A percentile compares a stretch with the other conserved stretches of the same genome.
Evolutionary conservation across 2,888 invertebrate species (phyloP).

Genomic region (Phengaris arion): DNA sequence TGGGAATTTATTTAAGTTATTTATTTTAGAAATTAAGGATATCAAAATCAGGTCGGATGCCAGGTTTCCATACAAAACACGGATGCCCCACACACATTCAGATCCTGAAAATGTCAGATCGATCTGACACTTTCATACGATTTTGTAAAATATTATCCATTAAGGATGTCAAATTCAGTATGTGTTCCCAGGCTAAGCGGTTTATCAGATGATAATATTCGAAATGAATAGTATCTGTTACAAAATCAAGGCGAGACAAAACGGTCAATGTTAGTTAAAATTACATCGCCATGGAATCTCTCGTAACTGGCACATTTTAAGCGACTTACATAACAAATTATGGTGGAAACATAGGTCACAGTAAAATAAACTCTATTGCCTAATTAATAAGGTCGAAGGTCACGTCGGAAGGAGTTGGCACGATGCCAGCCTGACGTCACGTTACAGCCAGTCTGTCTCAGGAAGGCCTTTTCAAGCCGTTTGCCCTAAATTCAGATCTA

Average conservation of each 20-base stretch:
- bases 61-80: too few relatives aligned
- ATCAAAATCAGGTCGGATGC: too few relatives aligned
- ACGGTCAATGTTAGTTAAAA: constrained; percentile 13
- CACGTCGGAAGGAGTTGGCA: constrained; percentile 6
- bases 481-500: constrained; percentile 18
- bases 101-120: too few relatives aligned
- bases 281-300: constrained; percentile 9
- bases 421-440: constrained; percentile 5
- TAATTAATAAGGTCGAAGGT: neutral
- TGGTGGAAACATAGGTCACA: too few relatives aligned
- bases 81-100: too few relatives aligned
- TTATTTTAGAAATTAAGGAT: too few relatives aligned
- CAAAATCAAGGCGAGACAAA: constrained; percentile 9
- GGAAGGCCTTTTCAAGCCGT: constrained; percentile 23
- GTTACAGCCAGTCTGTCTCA: constrained; percentile 10
- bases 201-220: constrained; percentile 3
- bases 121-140: too few relatives aligned
- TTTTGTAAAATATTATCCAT: too few relatives aligned
- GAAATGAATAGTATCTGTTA: neutral
- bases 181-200: neutral
- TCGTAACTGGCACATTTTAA: neutral
- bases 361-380: too few relatives aligned
- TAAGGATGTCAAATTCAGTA: too few relatives aligned
- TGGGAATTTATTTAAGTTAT: too few relatives aligned
- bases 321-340: neutral